Evolutionary conservation across 1,140 invertebrate genomes (phyloP).

Genomic region (Drosophila saltans): DNA sequence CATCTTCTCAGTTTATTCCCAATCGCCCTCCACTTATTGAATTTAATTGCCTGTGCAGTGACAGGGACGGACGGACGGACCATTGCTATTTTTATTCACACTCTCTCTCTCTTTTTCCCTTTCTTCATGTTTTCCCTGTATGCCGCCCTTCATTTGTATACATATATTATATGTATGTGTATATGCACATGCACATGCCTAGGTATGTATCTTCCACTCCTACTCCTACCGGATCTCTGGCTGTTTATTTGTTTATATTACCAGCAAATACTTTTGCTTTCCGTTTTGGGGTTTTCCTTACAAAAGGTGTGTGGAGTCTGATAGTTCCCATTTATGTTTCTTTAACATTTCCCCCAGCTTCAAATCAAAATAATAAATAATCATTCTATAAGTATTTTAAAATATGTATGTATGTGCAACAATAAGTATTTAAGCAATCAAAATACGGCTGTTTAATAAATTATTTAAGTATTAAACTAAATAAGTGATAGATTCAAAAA

Average conservation of each 20-base stretch:
- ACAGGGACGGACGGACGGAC: conserved; percentile 24
- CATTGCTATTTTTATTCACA: conserved; percentile 69
- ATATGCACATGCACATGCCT: not conserved
- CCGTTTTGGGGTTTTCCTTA: conserved; percentile 40
- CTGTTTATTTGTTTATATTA: conserved; percentile 79
- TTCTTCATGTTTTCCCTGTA: not conserved
- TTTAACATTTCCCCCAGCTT: no score
- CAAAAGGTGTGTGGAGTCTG: not conserved
- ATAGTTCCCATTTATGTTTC: not conserved
- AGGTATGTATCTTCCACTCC: not conserved
- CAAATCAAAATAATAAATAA: no score
- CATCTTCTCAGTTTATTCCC: conserved; percentile 31
- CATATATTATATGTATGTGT: not conserved
- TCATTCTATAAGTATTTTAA: no score
- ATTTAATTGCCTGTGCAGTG: conserved; percentile 70
- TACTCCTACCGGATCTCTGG: conserved; percentile 65
- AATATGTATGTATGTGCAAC: no score
- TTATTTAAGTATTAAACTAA: no score
- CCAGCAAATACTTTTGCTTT: conserved; percentile 76
- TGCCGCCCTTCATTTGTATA: not conserved
- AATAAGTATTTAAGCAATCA: no score
- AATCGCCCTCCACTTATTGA: conserved; percentile 73
- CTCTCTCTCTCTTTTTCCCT: conserved; percentile 34
- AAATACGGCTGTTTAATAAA: no score
- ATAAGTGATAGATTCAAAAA: no score